phyloP scores from a whole-genome alignment of 2,797 vertebrate species.

The Coccyzus lansbergi region DNA sequence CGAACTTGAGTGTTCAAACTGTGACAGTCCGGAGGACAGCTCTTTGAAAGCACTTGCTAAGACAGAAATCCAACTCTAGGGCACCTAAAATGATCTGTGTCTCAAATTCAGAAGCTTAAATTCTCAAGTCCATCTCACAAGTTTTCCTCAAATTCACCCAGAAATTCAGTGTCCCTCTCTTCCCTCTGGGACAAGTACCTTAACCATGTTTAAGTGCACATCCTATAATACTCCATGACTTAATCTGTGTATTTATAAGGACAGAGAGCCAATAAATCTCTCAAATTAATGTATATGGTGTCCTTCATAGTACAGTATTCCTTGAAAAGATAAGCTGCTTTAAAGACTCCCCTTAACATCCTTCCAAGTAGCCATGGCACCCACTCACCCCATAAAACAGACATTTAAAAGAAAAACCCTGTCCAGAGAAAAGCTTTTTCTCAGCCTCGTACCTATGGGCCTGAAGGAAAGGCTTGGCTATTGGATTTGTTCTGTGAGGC shows the following conservation, averaged over 20 bases:
- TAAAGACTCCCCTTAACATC: background rate
- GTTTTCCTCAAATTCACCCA: background rate
- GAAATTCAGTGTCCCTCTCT: background rate
- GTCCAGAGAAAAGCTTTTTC: background rate
- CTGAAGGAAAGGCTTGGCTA: background rate
- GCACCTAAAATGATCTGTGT: background rate
- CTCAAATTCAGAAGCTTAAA: background rate
- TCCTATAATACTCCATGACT: background rate
- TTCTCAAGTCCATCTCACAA: background rate
- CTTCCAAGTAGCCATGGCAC: background rate
- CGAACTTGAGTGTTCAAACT: background rate
- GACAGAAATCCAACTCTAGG: background rate
- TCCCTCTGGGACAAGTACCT: background rate
- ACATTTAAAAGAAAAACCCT: background rate
- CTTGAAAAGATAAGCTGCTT: background rate
- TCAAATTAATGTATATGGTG: background rate
- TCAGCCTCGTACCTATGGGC: background rate
- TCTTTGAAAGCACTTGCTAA: background rate
- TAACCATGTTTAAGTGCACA: fast-evolving
- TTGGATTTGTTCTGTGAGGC: background rate
- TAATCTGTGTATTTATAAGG: background rate
- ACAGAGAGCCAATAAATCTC: background rate
- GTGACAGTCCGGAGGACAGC: background rate
- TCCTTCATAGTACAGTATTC: background rate
- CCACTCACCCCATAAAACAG: background rate